These are phyloP conservation scores for Melanargia galathea DNA, from an alignment of 2,888 invertebrate genomes.

Conservation along the genomic window DNA sequence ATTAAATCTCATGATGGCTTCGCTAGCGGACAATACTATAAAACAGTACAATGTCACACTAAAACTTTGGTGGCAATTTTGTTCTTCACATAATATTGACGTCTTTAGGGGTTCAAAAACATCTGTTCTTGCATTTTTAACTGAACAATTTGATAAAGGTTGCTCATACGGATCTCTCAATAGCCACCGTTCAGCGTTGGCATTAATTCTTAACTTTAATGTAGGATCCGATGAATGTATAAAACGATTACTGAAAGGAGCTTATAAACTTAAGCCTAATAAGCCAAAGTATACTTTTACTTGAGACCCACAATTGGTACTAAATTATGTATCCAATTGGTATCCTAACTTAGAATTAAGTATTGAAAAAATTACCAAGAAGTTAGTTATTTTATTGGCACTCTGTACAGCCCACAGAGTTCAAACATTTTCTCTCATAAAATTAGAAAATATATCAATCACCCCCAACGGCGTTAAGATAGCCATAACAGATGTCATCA, in stretches of 20 bases:
- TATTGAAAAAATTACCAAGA: slow-evolving; percentile 43
- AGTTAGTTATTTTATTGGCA: slow-evolving; percentile 42
- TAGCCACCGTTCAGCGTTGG: slow-evolving; percentile 45
- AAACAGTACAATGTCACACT: slow-evolving; percentile 35
- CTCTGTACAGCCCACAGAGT: slow-evolving; percentile 42
- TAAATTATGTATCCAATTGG: slow-evolving; percentile 41
- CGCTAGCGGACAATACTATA: slow-evolving; percentile 29
- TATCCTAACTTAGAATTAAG: slow-evolving; percentile 31
- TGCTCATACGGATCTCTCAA: slow-evolving; percentile 43
- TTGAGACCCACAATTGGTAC: slow-evolving; percentile 45
- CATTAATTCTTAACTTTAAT: slow-evolving; percentile 42
- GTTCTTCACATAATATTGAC: slow-evolving; percentile 20
- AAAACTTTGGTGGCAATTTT: slow-evolving; percentile 36
- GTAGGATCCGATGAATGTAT: slow-evolving; percentile 38
- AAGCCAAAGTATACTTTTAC: slow-evolving; percentile 43
- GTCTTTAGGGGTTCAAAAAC: slow-evolving; percentile 2
- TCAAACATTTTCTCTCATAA: slow-evolving; percentile 41
- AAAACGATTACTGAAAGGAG: slow-evolving; percentile 44
- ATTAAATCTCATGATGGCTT: slow-evolving; percentile 29
- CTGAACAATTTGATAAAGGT: slow-evolving; percentile 40
- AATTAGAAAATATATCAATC: slow-evolving; percentile 37
- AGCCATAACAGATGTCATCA: slow-evolving; percentile 14
- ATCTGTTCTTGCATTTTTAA: slow-evolving; percentile 37
- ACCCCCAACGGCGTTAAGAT: slow-evolving; percentile 5
- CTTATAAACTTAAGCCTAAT: slow-evolving; percentile 42